Conservation (phyloP, 2,888 invertebrate genomes). For the Atethmia centrago region DNA sequence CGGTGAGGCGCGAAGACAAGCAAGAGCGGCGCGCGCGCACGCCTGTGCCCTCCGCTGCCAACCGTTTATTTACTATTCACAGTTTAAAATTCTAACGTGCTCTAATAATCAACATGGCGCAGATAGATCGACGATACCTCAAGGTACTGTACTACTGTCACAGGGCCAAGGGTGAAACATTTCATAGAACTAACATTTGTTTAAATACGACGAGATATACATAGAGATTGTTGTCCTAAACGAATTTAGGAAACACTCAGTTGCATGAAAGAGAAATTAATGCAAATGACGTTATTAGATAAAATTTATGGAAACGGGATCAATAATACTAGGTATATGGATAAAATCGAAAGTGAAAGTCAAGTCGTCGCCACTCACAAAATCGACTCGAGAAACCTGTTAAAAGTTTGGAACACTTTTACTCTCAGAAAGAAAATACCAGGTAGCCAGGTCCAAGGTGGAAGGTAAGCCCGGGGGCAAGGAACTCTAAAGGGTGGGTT, state of each 20-base stretch:
- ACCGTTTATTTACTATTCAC: conserved; percentile 89
- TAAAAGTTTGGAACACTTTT: conserved; percentile 76
- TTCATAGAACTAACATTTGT: background rate
- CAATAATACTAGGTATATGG: conserved; percentile 52
- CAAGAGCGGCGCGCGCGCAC: conserved; percentile 83
- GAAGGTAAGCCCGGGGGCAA: conserved; percentile 72
- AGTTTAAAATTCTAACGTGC: conserved; percentile 86
- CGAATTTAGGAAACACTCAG: background rate
- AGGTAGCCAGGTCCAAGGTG: conserved; percentile 69
- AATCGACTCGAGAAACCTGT: conserved; percentile 77
- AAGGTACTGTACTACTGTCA: conserved; percentile 68
- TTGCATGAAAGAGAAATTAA: conserved; percentile 51
- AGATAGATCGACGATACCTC: conserved; percentile 74
- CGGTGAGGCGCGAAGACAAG: conserved; percentile 68
- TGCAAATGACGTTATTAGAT: conserved; percentile 37
- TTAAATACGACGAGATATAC: background rate
- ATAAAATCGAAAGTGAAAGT: conserved; percentile 82
- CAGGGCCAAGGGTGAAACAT: conserved; percentile 59
- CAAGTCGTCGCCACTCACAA: conserved; percentile 64
- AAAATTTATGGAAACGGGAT: conserved; percentile 51
- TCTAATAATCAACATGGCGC: conserved; percentile 85
- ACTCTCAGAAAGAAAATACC: conserved; percentile 72
- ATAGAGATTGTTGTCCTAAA: background rate
- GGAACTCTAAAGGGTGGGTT: conserved; percentile 80
- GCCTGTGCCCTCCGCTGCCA: conserved; percentile 79